phyloP scores from a whole-genome alignment of 1,140 invertebrate genomes.

The Charaxes varanes region DNA sequence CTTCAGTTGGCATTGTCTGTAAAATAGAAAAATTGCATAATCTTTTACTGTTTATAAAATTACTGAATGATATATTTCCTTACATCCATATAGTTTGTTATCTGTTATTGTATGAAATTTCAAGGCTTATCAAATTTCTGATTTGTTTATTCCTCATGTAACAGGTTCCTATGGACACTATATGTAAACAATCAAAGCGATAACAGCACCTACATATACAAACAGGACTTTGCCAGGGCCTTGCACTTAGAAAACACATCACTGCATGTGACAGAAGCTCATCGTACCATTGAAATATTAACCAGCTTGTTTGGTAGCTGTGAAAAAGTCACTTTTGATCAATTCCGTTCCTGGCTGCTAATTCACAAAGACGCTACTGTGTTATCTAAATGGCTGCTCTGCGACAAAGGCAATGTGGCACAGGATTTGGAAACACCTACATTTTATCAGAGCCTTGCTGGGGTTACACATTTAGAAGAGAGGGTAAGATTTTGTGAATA shows the following conservation, averaged over 20 bases:
- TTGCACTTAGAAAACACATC: conserved; percentile 76
- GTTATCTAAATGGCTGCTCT: conserved; percentile 86
- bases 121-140: too few species aligned
- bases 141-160: conserved; percentile 16
- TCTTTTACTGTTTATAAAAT: too few species aligned
- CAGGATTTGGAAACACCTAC: conserved; percentile 91
- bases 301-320: conserved; percentile 72
- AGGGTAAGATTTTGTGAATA: conserved; percentile 75
- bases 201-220: conserved; percentile 82
- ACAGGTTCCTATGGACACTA: conserved; percentile 88
- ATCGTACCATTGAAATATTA: conserved; percentile 60
- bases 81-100: too few species aligned
- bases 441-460: conserved; percentile 93
- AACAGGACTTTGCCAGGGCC: conserved; percentile 83
- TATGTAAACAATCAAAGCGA: conserved; percentile 90
- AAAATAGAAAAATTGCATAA: too few species aligned
- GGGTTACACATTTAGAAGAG: conserved; percentile 88
- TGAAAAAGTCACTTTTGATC: conserved; percentile 80
- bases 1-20: too few species aligned
- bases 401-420: conserved; percentile 81
- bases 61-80: too few species aligned
- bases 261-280: conserved; percentile 35
- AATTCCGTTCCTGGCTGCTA: conserved; percentile 83
- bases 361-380: conserved; percentile 85
- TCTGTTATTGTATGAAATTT: too few species aligned